A percentile compares a stretch with the other conserved stretches of the same genome.
Evolutionary conservation across 2,797 vertebrate species (phyloP).

Genomic region (Menidia menidia): DNA sequence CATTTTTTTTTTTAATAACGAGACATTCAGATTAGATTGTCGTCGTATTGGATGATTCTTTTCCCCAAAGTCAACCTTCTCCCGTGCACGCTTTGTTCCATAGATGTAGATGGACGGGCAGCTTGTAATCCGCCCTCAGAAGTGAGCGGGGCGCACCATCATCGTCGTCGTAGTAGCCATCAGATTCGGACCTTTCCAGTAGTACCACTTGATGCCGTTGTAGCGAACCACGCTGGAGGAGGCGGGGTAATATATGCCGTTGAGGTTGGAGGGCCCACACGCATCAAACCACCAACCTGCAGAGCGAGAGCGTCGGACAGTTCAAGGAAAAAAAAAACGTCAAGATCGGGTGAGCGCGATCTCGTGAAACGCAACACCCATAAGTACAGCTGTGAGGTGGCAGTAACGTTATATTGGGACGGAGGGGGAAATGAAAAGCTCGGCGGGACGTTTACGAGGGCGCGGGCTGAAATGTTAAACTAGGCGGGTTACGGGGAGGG

Average conservation of each 20-base stretch:
- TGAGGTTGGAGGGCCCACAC: slow-evolving; percentile 87
- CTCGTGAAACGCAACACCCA: slow-evolving; percentile 51
- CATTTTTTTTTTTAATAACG: background rate
- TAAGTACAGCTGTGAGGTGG: slow-evolving; percentile 51
- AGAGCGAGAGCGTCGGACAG: slow-evolving; percentile 38
- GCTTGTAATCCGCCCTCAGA: slow-evolving; percentile 62
- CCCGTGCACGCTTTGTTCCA: slow-evolving; percentile 14
- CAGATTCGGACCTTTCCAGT: slow-evolving; percentile 87
- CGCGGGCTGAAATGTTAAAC: slow-evolving; percentile 50
- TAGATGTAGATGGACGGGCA: slow-evolving; percentile 7
- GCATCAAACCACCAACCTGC: slow-evolving; percentile 87
- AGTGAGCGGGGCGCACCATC: slow-evolving; percentile 86
- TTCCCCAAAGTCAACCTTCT: slow-evolving; percentile 18
- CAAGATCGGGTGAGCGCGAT: slow-evolving; percentile 47
- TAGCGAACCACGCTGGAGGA: slow-evolving; percentile 80
- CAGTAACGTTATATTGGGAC: slow-evolving; percentile 57
- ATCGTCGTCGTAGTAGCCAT: slow-evolving; percentile 82
- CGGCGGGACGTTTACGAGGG: slow-evolving; percentile 56
- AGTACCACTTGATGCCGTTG: slow-evolving; percentile 90
- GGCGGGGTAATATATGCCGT: slow-evolving; percentile 85
- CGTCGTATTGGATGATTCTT: background rate
- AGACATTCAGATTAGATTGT: background rate
- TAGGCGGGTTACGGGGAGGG: slow-evolving; percentile 19
- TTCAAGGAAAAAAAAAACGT: slow-evolving; percentile 44
- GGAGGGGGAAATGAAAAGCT: slow-evolving; percentile 54